Evolutionary conservation across 2,113 vertebrate genomes (phyloP).

Genomic region (Myotis yumanensis): DNA sequence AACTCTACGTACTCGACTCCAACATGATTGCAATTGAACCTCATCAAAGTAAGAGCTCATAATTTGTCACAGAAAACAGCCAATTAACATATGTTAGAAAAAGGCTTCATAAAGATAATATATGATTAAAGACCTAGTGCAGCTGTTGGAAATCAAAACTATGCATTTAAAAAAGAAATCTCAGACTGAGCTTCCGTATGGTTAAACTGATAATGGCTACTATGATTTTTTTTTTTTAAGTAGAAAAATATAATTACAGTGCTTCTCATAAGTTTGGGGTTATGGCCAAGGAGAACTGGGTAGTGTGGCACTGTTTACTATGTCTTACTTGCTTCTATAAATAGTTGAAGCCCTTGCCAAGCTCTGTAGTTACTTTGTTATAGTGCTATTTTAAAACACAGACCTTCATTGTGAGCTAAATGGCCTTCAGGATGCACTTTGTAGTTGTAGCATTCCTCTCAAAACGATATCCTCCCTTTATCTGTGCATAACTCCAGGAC

Average conservation of each 20-base stretch:
- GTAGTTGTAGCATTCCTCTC: conserved; percentile 81
- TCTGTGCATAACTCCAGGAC: conserved; percentile 69
- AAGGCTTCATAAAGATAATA: conserved; percentile 93
- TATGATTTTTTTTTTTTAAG: conserved; percentile 85
- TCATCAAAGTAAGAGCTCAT: conserved; percentile 99
- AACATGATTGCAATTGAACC: conserved; percentile 96
- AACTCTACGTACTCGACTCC: conserved; percentile 91
- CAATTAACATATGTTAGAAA: conserved; percentile 99
- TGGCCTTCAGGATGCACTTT: conserved; percentile 83
- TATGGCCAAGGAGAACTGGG: conserved; percentile 76
- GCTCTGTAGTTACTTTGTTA: conserved; percentile 85
- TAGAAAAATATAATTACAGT: conserved; percentile 86
- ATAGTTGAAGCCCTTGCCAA: conserved; percentile 83
- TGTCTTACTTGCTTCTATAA: conserved; percentile 75
- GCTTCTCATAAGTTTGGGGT: conserved; percentile 82
- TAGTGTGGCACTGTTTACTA: conserved; percentile 72
- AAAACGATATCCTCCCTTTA: conserved; percentile 81
- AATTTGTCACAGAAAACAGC: conserved; percentile 99
- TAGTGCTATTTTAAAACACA: conserved; percentile 88
- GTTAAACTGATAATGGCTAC: conserved; percentile 88
- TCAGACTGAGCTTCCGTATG: conserved; percentile 83
- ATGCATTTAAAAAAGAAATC: conserved; percentile 91
- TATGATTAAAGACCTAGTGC: conserved; percentile 96
- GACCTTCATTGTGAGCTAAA: conserved; percentile 83
- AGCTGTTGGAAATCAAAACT: conserved; percentile 96